Percentiles rank a stretch among this genome's conserved stretches.
These are phyloP conservation scores for Echinops telfairi DNA, from an alignment of 2,113 vertebrate genomes.

Conservation along the genomic window DNA sequence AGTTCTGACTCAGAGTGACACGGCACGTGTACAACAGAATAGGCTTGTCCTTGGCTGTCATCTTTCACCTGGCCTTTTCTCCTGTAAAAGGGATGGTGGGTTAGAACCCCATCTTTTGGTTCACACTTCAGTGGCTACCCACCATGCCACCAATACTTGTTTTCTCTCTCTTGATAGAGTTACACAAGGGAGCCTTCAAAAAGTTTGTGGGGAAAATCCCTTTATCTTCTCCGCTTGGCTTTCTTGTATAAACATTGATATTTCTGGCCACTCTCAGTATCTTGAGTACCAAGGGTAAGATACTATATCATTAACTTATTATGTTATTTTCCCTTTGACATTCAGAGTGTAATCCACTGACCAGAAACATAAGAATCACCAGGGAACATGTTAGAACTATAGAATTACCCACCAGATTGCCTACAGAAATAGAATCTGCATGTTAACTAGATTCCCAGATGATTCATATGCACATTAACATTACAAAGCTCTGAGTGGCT, in stretches of 20 bases:
- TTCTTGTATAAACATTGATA: too few species aligned
- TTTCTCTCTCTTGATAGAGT: too few species aligned
- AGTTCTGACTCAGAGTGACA: too few species aligned
- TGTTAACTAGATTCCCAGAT: constrained; percentile 12
- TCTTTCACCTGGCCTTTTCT: neutral
- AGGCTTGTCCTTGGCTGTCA: neutral
- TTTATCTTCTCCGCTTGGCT: neutral
- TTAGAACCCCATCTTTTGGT: neutral
- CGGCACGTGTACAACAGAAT: neutral
- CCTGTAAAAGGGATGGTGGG: neutral
- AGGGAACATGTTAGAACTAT: neutral
- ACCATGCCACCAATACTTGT: neutral
- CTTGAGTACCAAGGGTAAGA: neutral
- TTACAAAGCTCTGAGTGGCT: neutral
- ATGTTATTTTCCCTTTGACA: neutral
- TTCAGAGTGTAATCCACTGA: neutral
- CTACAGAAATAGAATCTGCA: neutral
- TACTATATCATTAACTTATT: too few species aligned
- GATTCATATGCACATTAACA: neutral
- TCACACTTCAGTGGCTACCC: neutral
- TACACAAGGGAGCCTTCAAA: too few species aligned
- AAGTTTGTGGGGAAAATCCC: too few species aligned
- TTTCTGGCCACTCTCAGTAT: neutral
- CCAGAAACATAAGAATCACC: neutral
- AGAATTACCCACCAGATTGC: neutral